These are phyloP conservation scores for Myrmecobius fasciatus DNA, from an alignment of 2,113 vertebrate genomes.

Conservation along the genomic window DNA sequence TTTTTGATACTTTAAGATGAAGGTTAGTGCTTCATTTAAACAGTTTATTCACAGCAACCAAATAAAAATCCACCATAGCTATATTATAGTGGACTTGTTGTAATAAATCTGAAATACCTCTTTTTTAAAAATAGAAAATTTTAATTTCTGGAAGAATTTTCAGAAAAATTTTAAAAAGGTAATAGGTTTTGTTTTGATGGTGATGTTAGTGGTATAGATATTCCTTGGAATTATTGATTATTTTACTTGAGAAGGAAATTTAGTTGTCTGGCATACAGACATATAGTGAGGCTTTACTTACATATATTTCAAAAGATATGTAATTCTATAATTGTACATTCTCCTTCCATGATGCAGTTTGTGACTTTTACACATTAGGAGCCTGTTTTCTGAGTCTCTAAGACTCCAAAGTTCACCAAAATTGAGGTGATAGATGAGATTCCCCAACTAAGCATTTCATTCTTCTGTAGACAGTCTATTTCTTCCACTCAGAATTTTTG, in stretches of 20 bases:
- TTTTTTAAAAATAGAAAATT: not conserved
- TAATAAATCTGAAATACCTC: slow-evolving; percentile 4
- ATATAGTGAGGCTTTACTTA: not conserved
- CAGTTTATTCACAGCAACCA: not conserved
- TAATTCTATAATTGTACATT: too few relatives aligned
- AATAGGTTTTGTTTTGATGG: not conserved
- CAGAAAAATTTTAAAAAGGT: slow-evolving; percentile 6
- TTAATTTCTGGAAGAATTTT: slow-evolving; percentile 18
- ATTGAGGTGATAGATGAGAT: not conserved
- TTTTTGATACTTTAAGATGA: not conserved
- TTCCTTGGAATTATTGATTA: not conserved
- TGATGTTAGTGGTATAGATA: not conserved
- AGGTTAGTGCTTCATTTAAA: not conserved
- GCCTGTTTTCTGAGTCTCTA: not conserved
- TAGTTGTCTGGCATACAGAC: slow-evolving; percentile 15
- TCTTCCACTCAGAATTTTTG: not conserved
- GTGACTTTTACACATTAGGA: not conserved
- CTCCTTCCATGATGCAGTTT: not conserved
- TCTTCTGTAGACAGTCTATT: not conserved
- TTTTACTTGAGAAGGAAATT: slow-evolving; percentile 30
- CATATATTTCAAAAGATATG: not conserved
- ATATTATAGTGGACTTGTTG: not conserved
- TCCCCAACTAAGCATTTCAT: not conserved
- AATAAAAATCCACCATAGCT: slow-evolving; percentile 12
- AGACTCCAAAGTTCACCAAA: not conserved